Evolutionary conservation across 1,140 invertebrate species (phyloP).

Genomic region (Antheraea pernyi): DNA sequence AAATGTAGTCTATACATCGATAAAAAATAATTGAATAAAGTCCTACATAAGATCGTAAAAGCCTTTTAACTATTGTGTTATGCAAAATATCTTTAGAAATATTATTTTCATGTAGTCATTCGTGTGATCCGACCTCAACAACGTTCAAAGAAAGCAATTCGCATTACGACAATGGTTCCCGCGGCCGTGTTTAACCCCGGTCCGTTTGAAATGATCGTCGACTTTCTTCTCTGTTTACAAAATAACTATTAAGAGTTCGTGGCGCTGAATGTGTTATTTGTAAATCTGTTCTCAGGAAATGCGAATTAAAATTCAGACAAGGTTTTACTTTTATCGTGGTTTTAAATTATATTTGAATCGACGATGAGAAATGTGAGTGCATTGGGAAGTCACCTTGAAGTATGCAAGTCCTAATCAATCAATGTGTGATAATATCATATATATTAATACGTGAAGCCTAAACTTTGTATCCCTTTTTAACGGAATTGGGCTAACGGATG

Average conservation of each 20-base stretch:
- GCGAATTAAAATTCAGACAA: neutral
- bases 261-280: neutral
- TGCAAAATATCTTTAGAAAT: neutral
- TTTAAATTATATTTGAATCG: neutral
- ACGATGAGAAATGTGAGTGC: no score
- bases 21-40: no score
- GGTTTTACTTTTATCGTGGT: neutral
- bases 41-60: no score
- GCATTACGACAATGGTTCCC: constrained; percentile 5
- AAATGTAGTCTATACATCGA: no score
- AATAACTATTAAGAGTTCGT: neutral
- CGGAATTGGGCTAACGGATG: no score
- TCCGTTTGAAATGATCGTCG: constrained; percentile 6
- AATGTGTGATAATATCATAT: no score
- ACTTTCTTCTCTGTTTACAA: constrained; percentile 17
- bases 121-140: constrained; percentile 9
- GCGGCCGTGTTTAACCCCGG: constrained; percentile 4
- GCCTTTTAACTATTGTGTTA: neutral
- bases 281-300: neutral
- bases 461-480: no score
- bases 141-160: constrained; percentile 16
- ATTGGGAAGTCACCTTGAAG: no score
- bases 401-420: no score
- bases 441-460: no score
- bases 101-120: neutral